Percentiles rank a stretch among this genome's conserved stretches.
Conservation (phyloP, 2,888 invertebrate species). For the Anorthoa munda region DNA sequence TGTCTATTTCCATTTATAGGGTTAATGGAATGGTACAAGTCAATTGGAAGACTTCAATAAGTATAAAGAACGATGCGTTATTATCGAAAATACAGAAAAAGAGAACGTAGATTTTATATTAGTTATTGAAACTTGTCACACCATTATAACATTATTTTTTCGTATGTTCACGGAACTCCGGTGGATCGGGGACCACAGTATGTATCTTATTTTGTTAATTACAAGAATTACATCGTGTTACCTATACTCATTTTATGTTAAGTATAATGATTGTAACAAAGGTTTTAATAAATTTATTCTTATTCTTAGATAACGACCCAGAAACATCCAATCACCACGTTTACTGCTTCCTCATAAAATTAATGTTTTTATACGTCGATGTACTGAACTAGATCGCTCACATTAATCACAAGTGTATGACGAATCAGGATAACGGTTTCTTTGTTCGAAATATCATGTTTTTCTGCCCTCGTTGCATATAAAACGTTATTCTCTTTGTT, state of each 20-base stretch:
- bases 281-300: too few species aligned
- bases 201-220: too few species aligned
- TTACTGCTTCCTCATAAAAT: not conserved
- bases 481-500: slow-evolving; percentile 56
- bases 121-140: too few species aligned
- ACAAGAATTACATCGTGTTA: too few species aligned
- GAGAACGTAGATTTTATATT: not conserved
- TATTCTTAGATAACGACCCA: too few species aligned
- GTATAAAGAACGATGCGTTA: not conserved
- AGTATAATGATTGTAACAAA: too few species aligned
- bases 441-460: slow-evolving; percentile 56
- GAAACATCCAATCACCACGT: not conserved
- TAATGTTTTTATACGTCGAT: slow-evolving; percentile 27
- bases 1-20: not conserved
- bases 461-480: slow-evolving; percentile 55
- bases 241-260: too few species aligned
- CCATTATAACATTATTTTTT: too few species aligned
- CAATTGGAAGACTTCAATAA: not conserved
- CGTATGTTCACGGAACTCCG: too few species aligned
- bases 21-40: not conserved
- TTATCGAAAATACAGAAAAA: not conserved
- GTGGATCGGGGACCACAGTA: too few species aligned
- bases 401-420: slow-evolving; percentile 55
- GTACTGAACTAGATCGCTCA: slow-evolving; percentile 46
- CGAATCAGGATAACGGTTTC: slow-evolving; percentile 62